A percentile compares a stretch with the other conserved stretches of the same genome.
These are phyloP conservation scores for Aleiodes leptofemur DNA, from an alignment of 2,888 invertebrate genomes.

Conservation along the genomic window DNA sequence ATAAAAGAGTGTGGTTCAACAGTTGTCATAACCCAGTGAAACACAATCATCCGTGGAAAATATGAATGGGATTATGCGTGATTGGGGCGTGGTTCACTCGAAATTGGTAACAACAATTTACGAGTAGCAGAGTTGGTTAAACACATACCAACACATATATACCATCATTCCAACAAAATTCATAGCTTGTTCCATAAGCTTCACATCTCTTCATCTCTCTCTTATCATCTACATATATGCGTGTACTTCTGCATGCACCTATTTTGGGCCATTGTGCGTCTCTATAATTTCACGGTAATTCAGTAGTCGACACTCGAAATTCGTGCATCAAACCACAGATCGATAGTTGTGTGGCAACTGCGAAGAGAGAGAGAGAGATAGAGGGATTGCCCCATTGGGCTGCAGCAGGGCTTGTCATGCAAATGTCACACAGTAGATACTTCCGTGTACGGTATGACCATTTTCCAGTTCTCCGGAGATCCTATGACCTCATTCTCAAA, in stretches of 20 bases:
- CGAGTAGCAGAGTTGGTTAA: constrained; percentile 67
- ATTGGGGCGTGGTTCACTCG: constrained; percentile 48
- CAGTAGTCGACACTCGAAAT: constrained; percentile 69
- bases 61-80: constrained; percentile 45
- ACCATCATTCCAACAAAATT: not conserved
- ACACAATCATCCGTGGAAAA: not conserved
- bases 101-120: constrained; percentile 39
- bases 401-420: constrained; percentile 66
- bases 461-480: constrained; percentile 46
- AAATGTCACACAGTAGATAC: constrained; percentile 69
- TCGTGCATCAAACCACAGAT: constrained; percentile 73
- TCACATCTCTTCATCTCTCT: constrained; percentile 13
- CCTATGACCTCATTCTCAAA: constrained; percentile 19
- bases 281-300: constrained; percentile 74
- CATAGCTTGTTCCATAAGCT: not conserved
- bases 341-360: constrained; percentile 66
- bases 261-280: constrained; percentile 69
- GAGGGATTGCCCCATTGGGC: constrained; percentile 2
- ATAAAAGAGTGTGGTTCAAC: no score
- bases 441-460: constrained; percentile 27
- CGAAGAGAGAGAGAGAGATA: not conserved
- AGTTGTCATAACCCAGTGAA: no score
- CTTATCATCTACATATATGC: not conserved
- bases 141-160: constrained; percentile 53
- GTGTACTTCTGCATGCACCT: constrained; percentile 20